Evolutionary conservation across 1,140 invertebrate genomes (phyloP).

Genomic region (Saccostrea glomerata): DNA sequence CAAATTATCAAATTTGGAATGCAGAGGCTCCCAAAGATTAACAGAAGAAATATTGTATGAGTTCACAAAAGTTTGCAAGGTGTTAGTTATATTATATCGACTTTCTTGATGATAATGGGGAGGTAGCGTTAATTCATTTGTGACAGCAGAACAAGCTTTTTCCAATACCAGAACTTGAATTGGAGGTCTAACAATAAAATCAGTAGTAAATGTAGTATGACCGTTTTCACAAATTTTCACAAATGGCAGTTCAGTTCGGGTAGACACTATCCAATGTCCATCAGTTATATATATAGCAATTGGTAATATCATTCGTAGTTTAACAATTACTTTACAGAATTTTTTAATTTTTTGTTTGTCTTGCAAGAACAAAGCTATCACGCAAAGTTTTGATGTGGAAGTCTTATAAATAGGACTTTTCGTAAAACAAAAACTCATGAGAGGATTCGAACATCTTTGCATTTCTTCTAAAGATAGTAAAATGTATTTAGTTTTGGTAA

Average conservation of each 20-base stretch:
- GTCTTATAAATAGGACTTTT: too few species aligned
- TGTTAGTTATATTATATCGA: slow-evolving; percentile 19
- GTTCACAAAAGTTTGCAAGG: not conserved
- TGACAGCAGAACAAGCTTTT: not conserved
- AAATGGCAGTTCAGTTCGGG: not conserved
- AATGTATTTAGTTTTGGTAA: too few species aligned
- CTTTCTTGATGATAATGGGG: slow-evolving; percentile 35
- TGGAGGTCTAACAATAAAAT: not conserved
- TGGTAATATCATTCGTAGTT: not conserved
- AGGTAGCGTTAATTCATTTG: not conserved
- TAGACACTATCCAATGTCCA: not conserved
- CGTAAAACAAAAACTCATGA: too few species aligned
- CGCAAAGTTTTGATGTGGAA: too few species aligned
- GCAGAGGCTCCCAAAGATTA: not conserved
- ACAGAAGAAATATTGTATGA: not conserved
- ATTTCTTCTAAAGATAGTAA: too few species aligned
- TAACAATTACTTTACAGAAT: not conserved
- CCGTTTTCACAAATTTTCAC: slow-evolving; percentile 20
- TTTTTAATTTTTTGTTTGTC: too few species aligned
- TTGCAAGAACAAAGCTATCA: too few species aligned
- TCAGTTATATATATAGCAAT: not conserved
- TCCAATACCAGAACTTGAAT: not conserved
- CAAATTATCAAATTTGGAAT: not conserved
- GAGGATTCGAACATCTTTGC: too few species aligned
- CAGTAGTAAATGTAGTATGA: not conserved